A percentile compares a stretch with the other conserved stretches of the same genome.
These are phyloP conservation scores for Muschampia plurimacula DNA, from an alignment of 2,888 invertebrate genomes.

Conservation along the genomic window DNA sequence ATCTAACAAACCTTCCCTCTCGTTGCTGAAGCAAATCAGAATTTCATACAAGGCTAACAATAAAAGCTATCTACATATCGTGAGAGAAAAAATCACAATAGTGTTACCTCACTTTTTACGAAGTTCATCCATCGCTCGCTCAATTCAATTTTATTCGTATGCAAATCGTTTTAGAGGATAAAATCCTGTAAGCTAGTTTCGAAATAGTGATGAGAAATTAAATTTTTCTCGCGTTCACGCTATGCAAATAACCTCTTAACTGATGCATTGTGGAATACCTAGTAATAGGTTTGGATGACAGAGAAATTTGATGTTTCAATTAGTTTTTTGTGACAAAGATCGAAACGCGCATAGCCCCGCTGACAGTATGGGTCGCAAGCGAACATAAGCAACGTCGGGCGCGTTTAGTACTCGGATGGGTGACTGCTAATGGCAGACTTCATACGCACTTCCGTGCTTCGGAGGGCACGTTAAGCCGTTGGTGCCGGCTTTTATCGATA, in stretches of 20 bases:
- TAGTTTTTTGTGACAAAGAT: conserved; percentile 12
- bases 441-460: too few species aligned
- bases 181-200: conserved; percentile 1
- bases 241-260: conserved; percentile 26
- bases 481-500: too few species aligned
- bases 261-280: conserved; percentile 16
- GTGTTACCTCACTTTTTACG: conserved; percentile 35
- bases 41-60: conserved; percentile 34
- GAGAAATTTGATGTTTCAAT: conserved; percentile 26
- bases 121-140: conserved; percentile 22
- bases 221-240: conserved; percentile 10
- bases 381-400: too few species aligned
- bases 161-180: conserved; percentile 27
- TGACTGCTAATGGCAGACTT: too few species aligned
- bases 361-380: too few species aligned
- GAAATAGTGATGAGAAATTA: conserved; percentile 22
- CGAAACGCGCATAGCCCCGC: too few species aligned
- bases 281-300: conserved; percentile 14
- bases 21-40: conserved; percentile 30
- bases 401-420: too few species aligned
- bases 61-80: conserved; percentile 37
- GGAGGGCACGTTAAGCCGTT: too few species aligned
- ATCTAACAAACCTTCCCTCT: conserved; percentile 23
- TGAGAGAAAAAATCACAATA: conserved; percentile 38
- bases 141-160: conserved; percentile 23